Base-by-base conservation (phyloP, 2,888 invertebrate species). In the Mellilla xanthometata region DNA sequence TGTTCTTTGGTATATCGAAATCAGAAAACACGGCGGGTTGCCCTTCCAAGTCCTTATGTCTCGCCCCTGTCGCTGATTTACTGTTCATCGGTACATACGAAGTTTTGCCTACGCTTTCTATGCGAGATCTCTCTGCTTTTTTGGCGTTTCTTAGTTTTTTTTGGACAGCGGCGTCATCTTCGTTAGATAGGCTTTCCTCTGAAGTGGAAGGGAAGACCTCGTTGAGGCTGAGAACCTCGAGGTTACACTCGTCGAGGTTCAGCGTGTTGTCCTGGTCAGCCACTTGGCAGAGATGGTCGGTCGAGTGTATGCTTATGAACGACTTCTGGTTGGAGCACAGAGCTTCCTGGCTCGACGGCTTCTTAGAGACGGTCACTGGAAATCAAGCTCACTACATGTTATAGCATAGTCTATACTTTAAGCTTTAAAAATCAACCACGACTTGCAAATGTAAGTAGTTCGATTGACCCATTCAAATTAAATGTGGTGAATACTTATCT, bases 251-350 rank as follows among this genome's bases (percentile, higher is more conserved):
- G 9, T 84, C 86, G 7, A 80, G 65, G 52, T 71, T 76, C 8
- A 65, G 51, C 2, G 70, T 51, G 43, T 71, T 78, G 24, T 76
- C 73, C 6, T 61, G 56, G 35, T 80, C 81, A 2, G 73, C 65
- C 43, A 83, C 66, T 72, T 84, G 84, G 61, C 82, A 85, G 45
- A 83, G 67, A n/a, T 82, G 85, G 59, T 89, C 89, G 22, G 88
- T 89, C 12, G 88, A 88, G 49, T 89, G 89, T 62, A 89, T 88
- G 64, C 87, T 87, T 58, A 88, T 88, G 56, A 88, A 89, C 1
- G 88, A 87, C 56, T 82, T 86, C 55, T 88, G 87, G 35, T 79
- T 79, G 12, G 69, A 62, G 57, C 73, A 81, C 43, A 75, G 56
- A 5, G 68, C 54, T 41, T 74, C 73, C 38, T 77, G 77, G 40